Evolutionary conservation across 1,140 invertebrate genomes (phyloP), one percentile per base, ranked within the genome.

Genomic region (Drosophila pruinosa): DNA sequence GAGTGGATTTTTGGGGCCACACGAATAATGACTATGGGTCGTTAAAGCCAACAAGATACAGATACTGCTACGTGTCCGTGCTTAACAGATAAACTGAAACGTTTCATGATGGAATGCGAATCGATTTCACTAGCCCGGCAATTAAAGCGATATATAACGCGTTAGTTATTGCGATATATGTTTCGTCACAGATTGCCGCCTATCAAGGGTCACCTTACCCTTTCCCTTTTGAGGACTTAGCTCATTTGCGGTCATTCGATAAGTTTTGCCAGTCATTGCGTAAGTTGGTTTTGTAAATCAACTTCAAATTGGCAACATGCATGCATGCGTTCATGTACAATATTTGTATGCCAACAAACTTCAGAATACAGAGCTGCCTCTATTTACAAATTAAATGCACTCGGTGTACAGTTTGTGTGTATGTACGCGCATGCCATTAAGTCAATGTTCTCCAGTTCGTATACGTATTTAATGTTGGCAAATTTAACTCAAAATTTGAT

Each of bases 1-100:
- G 67, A 83, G 80, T 76, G 76, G 69, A 73, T 59, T 52, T 43
- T 52, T 43, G 50, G 28, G 31, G 39, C 61, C 61, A 80, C 36
- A 71, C 47, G 59, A 52, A 72, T 54, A 58, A 69, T 54, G 63
- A 69, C 43, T 45, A 34, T 48, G 43, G 26, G 21, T 48, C 41
- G 41, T 48, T 61, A 47, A 36, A 45, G 57, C 28, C 41, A 61
- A 47, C 43, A 47, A 36, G 28, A 58, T 36, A 61, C 67, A 64
- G 61, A 47, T 41, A 64, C n/a, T 24, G 36, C 50, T 45, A 63
- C 61, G 61, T 71, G 53, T 52, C 62, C 65, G 68, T 12, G 62
- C 68, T 34, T 65, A 71, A 71, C 52, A n/a, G 68, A 65, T 71
- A 24, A 31, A 57, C 28, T 56, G n/a, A 58, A 67, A 10, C 48